These are phyloP conservation scores for Coleophora flavipennella DNA, from an alignment of 2,888 invertebrate genomes.

Conservation along the genomic window DNA sequence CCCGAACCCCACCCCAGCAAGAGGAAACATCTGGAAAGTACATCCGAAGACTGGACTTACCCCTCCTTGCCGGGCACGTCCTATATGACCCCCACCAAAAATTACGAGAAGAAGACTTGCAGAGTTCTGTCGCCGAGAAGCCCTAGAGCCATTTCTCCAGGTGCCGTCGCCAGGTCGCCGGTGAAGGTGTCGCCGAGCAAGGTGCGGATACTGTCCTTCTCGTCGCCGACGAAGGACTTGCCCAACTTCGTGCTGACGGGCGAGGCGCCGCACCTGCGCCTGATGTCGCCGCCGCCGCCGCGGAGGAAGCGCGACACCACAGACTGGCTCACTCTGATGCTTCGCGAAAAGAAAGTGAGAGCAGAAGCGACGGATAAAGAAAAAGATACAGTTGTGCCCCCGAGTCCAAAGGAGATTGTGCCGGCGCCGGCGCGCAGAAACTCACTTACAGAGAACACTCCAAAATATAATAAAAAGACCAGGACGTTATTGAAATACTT, in stretches of 20 bases:
- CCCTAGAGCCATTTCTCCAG: conserved; percentile 21
- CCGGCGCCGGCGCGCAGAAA: conserved; percentile 28
- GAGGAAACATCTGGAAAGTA: conserved; percentile 16
- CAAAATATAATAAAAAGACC: conserved; percentile 29
- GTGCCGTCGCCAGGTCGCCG: conserved; percentile 16
- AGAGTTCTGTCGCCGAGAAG: conserved; percentile 36
- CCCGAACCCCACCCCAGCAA: conserved; percentile 18
- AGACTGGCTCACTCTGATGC: conserved; percentile 77
- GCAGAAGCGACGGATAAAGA: no score
- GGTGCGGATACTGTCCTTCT: conserved; percentile 30
- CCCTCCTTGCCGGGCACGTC: conserved; percentile 31
- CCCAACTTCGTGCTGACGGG: conserved; percentile 85
- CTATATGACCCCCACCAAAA: conserved; percentile 49
- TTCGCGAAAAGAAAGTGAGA: conserved; percentile 23
- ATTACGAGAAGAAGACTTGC: conserved; percentile 32
- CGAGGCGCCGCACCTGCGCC: conserved; percentile 80
- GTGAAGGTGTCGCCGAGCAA: conserved; percentile 30
- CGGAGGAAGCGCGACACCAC: conserved; percentile 67
- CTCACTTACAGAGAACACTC: conserved; percentile 37
- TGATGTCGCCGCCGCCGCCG: conserved; percentile 76
- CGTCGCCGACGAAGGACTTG: conserved; percentile 77
- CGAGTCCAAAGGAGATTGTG: conserved; percentile 37
- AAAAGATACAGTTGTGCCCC: conserved; percentile 18
- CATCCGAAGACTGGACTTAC: conserved; percentile 32
- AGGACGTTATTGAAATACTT: conserved; percentile 53